Percentiles rank a stretch among this genome's conserved stretches.
Evolutionary conservation across 2,888 invertebrate species (phyloP).

Genomic region (Megamerina dolium): DNA sequence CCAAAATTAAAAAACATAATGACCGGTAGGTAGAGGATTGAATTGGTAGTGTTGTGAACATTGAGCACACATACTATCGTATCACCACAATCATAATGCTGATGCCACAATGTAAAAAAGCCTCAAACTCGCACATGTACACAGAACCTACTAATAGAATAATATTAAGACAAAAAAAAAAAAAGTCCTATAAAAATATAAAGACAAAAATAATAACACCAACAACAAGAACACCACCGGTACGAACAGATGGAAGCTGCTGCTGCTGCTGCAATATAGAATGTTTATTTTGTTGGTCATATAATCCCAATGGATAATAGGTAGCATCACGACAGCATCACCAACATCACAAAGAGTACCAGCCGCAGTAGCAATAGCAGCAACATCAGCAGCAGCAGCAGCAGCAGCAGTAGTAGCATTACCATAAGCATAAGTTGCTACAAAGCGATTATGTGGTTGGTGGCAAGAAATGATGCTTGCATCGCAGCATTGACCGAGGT

Average conservation of each 20-base stretch:
- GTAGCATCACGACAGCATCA: not conserved
- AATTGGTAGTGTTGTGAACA: too few relatives aligned
- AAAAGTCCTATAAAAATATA: not conserved
- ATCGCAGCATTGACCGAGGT: too few relatives aligned
- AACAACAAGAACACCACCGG: not conserved
- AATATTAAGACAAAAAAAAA: not conserved
- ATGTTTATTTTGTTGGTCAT: not conserved
- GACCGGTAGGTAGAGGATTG: too few relatives aligned
- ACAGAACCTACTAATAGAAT: too few relatives aligned
- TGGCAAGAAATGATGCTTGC: not conserved
- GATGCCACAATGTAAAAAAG: too few relatives aligned
- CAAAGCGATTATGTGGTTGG: slow-evolving; percentile 5
- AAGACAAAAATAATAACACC: not conserved
- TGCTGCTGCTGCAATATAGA: not conserved
- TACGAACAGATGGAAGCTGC: not conserved
- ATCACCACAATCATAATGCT: too few relatives aligned
- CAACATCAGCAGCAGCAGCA: too few relatives aligned
- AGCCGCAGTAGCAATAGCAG: not conserved
- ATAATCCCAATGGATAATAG: not conserved
- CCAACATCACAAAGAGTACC: not conserved
- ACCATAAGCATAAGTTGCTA: not conserved
- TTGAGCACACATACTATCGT: too few relatives aligned
- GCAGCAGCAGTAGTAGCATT: not conserved
- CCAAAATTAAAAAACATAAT: too few relatives aligned
- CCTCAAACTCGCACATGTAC: too few relatives aligned